Conservation (phyloP, 2,113 vertebrate genomes). For the Baryphthengus martii region DNA sequence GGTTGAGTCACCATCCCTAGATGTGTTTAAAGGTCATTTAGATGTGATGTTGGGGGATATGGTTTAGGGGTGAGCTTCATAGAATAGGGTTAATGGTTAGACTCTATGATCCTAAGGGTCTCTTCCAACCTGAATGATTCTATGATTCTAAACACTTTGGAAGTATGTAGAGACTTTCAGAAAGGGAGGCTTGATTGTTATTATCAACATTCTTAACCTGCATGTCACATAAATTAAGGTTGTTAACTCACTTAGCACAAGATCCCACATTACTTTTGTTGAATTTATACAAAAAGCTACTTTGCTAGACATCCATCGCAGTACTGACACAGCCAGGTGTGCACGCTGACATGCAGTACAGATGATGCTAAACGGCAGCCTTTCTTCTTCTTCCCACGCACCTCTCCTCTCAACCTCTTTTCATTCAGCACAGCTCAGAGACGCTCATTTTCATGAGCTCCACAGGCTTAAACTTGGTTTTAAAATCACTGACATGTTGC, state of each 20-base stretch:
- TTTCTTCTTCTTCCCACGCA: neutral
- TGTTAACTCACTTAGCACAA: neutral
- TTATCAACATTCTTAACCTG: neutral
- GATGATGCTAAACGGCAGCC: neutral
- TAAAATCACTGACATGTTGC: neutral
- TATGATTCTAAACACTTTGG: no score
- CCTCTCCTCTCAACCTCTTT: neutral
- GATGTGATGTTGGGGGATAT: no score
- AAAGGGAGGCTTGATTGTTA: neutral
- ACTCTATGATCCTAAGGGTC: no score
- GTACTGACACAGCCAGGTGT: neutral
- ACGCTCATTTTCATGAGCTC: neutral
- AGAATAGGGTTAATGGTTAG: no score
- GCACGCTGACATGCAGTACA: neutral
- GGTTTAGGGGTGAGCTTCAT: no score
- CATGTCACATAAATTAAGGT: neutral
- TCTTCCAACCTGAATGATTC: no score
- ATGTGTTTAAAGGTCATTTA: no score
- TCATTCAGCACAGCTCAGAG: neutral
- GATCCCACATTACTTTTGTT: neutral
- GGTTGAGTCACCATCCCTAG: no score
- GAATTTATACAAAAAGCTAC: neutral
- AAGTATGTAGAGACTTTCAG: neutral
- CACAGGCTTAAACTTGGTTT: neutral
- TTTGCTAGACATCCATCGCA: neutral